Percentiles rank a stretch among this genome's conserved stretches.
phyloP scores from a whole-genome alignment of 2,888 invertebrate species.

The Drosophila mulleri region DNA sequence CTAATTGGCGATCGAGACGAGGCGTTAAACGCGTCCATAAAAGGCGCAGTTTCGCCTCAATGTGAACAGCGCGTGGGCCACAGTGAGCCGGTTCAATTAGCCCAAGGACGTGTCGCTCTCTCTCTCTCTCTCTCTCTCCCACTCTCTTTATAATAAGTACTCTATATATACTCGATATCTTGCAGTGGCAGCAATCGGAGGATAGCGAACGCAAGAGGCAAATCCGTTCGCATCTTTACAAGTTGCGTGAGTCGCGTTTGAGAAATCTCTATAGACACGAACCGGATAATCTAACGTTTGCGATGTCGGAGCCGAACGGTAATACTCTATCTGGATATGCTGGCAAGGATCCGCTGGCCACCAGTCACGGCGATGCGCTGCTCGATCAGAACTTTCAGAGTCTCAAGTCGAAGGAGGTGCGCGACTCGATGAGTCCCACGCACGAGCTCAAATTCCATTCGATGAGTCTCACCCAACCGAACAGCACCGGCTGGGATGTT shows the following conservation, averaged over 20 bases:
- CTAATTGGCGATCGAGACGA: constrained; percentile 65
- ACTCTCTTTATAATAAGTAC: neutral
- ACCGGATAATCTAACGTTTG: constrained; percentile 65
- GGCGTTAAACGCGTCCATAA: constrained; percentile 57
- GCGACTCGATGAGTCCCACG: constrained; percentile 91
- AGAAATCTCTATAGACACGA: constrained; percentile 89
- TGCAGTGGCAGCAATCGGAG: constrained; percentile 91
- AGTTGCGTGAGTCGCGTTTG: constrained; percentile 92
- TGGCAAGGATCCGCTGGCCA: constrained; percentile 84
- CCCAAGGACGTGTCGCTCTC: constrained; percentile 48
- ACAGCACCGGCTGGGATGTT: constrained; percentile 89
- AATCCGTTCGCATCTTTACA: constrained; percentile 94
- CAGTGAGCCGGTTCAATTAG: constrained; percentile 59
- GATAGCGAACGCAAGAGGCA: constrained; percentile 94
- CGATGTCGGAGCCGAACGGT: constrained; percentile 82
- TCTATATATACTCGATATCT: constrained; percentile 4
- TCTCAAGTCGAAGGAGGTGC: constrained; percentile 91
- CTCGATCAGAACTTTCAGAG: constrained; percentile 92
- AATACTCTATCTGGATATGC: constrained; percentile 84
- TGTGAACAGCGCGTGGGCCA: constrained; percentile 43
- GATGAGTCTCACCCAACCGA: constrained; percentile 81
- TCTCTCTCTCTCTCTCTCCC: neutral
- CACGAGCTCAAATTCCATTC: constrained; percentile 84
- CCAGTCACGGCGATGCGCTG: constrained; percentile 89
- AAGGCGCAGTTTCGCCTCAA: constrained; percentile 50